These are phyloP conservation scores for Suillia variegata DNA, from an alignment of 2,888 invertebrate genomes.

Conservation along the genomic window DNA sequence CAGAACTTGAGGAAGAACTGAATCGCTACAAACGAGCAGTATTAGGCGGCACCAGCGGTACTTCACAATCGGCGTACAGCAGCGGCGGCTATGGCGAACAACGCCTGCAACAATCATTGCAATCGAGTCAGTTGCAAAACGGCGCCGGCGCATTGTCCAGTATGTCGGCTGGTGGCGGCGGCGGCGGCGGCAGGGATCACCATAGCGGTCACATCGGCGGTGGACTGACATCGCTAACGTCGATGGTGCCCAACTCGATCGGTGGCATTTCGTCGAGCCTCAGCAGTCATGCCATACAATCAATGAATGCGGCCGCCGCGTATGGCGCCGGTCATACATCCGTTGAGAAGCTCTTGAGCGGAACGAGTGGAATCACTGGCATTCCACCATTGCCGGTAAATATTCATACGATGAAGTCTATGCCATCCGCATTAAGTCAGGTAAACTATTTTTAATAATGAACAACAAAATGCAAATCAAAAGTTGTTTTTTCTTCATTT, in stretches of 20 bases:
- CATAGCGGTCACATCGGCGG: conserved; percentile 57
- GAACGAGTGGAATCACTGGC: conserved; percentile 60
- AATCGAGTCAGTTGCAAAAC: conserved; percentile 49
- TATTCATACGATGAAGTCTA: conserved; percentile 62
- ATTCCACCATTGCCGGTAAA: conserved; percentile 61
- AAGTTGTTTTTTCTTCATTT: neutral
- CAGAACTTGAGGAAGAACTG: conserved; percentile 58
- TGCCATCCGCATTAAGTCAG: conserved; percentile 62
- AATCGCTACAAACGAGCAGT: conserved; percentile 57
- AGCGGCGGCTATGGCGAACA: conserved; percentile 39
- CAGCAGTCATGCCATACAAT: conserved; percentile 70
- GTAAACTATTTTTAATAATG: conserved; percentile 58
- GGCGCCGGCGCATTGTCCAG: conserved; percentile 30
- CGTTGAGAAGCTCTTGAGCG: conserved; percentile 62
- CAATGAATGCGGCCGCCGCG: conserved; percentile 63
- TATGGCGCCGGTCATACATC: conserved; percentile 55
- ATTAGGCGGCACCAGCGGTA: conserved; percentile 44
- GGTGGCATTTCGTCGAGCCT: conserved; percentile 69
- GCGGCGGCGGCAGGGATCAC: too few species aligned
- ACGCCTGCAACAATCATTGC: conserved; percentile 51
- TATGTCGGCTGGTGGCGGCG: conserved; percentile 12
- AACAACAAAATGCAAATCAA: conserved; percentile 23
- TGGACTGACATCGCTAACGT: conserved; percentile 50
- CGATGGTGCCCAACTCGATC: conserved; percentile 54
- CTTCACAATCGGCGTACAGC: conserved; percentile 43